Percentiles rank a stretch among this genome's conserved stretches.
Evolutionary conservation across 2,113 vertebrate genomes (phyloP).

Genomic region (Microcebus tavaratra): DNA sequence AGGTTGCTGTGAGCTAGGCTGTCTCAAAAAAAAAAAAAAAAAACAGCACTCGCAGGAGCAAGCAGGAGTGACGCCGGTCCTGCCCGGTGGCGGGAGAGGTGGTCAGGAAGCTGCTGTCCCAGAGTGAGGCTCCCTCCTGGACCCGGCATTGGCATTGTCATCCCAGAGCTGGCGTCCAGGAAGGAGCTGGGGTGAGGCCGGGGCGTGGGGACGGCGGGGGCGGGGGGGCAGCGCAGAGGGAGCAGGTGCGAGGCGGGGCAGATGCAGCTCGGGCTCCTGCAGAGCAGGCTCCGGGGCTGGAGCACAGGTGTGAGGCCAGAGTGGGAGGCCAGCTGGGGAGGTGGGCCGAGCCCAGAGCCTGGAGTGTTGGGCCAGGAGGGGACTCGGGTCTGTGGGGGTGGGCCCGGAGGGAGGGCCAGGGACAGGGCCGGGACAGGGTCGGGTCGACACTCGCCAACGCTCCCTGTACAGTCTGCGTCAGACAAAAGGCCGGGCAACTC

Average conservation of each 20-base stretch:
- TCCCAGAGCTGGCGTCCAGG: no score
- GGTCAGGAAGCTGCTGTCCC: rapidly evolving
- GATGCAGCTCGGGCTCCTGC: no score
- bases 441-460: background rate
- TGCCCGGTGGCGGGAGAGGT: rapidly evolving
- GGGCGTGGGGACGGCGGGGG: background rate
- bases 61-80: rapidly evolving
- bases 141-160: no score
- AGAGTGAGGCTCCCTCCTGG: rapidly evolving
- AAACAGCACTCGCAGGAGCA: background rate
- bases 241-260: no score
- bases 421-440: background rate
- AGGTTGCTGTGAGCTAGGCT: no score
- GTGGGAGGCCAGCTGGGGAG: background rate
- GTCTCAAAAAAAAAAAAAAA: no score
- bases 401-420: background rate
- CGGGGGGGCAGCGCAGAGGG: background rate
- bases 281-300: no score
- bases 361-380: background rate
- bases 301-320: background rate
- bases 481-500: background rate
- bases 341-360: background rate
- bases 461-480: background rate
- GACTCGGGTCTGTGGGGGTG: background rate
- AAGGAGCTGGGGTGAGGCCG: rapidly evolving